Conservation (phyloP, 1,140 invertebrate species). For the Goniozus legneri region DNA sequence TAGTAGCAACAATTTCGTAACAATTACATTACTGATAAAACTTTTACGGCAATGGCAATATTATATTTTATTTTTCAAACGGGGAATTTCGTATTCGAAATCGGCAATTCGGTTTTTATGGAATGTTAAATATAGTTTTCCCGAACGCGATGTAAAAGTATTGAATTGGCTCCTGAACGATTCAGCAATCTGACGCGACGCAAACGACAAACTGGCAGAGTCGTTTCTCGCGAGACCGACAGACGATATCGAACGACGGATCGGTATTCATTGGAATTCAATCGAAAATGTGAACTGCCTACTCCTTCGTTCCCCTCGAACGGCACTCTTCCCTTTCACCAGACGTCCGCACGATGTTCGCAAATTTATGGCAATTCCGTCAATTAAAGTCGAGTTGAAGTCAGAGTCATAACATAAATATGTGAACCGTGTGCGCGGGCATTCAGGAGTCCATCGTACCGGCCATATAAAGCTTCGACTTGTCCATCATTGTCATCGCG, state of each 20-base stretch:
- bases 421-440: constrained; percentile 43
- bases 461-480: constrained; percentile 50
- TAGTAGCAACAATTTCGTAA: no score
- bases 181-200: constrained; percentile 15
- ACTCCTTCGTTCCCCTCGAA: neutral
- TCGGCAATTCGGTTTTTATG: no score
- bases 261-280: constrained; percentile 35
- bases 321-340: neutral
- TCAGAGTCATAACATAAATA: constrained; percentile 55
- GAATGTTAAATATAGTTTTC: no score
- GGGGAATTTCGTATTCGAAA: no score
- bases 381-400: constrained; percentile 51
- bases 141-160: no score
- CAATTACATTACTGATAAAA: no score
- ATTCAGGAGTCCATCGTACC: constrained; percentile 20
- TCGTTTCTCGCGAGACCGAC: no score
- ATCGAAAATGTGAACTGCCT: constrained; percentile 3
- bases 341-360: constrained; percentile 37
- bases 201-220: no score
- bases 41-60: no score
- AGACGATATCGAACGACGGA: constrained; percentile 15
- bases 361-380: constrained; percentile 54
- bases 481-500: constrained; percentile 53
- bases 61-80: no score
- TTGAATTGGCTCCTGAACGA: no score